Evolutionary conservation across 2,797 vertebrate species (phyloP).

Genomic region (Sebastolobus altivelis): DNA sequence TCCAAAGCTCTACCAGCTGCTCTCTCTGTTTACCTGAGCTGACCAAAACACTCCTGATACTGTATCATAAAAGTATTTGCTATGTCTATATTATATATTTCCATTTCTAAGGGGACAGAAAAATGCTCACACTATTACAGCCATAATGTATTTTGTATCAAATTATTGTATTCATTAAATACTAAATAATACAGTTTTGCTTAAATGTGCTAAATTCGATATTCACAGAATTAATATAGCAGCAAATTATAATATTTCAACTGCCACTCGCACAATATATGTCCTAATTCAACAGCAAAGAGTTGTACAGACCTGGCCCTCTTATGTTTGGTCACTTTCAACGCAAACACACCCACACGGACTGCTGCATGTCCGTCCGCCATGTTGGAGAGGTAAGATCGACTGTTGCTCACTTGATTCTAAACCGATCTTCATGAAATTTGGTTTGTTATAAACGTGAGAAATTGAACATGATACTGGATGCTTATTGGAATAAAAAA

Average conservation of each 20-base stretch:
- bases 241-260: background rate
- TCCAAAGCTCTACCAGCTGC: conserved; percentile 16
- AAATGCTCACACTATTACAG: background rate
- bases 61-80: background rate
- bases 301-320: too few relatives aligned
- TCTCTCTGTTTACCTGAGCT: background rate
- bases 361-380: too few relatives aligned
- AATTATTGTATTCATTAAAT: background rate
- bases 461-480: too few relatives aligned
- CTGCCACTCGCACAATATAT: too few relatives aligned
- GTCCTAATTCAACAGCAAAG: too few relatives aligned
- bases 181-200: background rate
- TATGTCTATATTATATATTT: background rate
- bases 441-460: too few relatives aligned
- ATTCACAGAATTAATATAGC: background rate
- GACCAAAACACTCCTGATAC: background rate
- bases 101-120: background rate
- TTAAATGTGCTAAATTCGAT: background rate
- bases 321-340: too few relatives aligned
- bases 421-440: too few relatives aligned
- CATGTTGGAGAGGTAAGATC: too few relatives aligned
- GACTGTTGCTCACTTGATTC: too few relatives aligned
- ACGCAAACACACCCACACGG: too few relatives aligned
- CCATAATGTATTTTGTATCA: background rate
- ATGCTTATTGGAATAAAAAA: too few relatives aligned